These are phyloP conservation scores for Meiosimyza platycephala DNA, from an alignment of 2,888 invertebrate species.

Conservation along the genomic window DNA sequence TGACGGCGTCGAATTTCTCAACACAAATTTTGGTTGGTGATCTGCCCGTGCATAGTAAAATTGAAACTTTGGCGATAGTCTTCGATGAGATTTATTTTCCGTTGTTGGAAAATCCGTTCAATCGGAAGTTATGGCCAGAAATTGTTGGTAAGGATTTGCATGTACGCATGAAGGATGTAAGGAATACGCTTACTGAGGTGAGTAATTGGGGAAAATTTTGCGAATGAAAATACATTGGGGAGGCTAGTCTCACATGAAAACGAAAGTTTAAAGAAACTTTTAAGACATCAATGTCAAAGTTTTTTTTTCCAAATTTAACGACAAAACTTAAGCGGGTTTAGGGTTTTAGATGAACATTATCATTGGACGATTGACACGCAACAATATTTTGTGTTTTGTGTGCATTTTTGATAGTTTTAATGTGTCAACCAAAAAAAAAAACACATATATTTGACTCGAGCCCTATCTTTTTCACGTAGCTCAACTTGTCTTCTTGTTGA, in stretches of 20 bases:
- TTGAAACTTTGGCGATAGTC: slow-evolving; percentile 77
- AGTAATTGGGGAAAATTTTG: slow-evolving; percentile 36
- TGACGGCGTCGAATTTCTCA: slow-evolving; percentile 64
- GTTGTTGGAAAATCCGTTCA: slow-evolving; percentile 76
- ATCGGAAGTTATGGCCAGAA: slow-evolving; percentile 79
- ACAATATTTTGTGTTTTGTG: too few species aligned
- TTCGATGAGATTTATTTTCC: slow-evolving; percentile 82
- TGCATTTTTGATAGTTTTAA: too few species aligned
- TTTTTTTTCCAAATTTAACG: too few species aligned
- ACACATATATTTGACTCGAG: too few species aligned
- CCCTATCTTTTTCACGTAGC: too few species aligned
- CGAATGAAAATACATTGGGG: neutral
- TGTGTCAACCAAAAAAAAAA: too few species aligned
- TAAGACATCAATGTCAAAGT: too few species aligned
- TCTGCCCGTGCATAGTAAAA: slow-evolving; percentile 75
- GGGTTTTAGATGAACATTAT: too few species aligned
- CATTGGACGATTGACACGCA: too few species aligned
- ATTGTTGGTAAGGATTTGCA: slow-evolving; percentile 78
- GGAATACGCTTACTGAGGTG: slow-evolving; percentile 62
- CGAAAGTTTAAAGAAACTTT: too few species aligned
- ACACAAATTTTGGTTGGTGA: slow-evolving; percentile 76
- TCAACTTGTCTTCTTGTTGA: too few species aligned
- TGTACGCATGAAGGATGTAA: slow-evolving; percentile 76
- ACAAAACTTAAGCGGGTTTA: too few species aligned
- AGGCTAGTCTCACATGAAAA: neutral